Conservation (phyloP, 2,888 invertebrate genomes). For the Formica aserva region DNA sequence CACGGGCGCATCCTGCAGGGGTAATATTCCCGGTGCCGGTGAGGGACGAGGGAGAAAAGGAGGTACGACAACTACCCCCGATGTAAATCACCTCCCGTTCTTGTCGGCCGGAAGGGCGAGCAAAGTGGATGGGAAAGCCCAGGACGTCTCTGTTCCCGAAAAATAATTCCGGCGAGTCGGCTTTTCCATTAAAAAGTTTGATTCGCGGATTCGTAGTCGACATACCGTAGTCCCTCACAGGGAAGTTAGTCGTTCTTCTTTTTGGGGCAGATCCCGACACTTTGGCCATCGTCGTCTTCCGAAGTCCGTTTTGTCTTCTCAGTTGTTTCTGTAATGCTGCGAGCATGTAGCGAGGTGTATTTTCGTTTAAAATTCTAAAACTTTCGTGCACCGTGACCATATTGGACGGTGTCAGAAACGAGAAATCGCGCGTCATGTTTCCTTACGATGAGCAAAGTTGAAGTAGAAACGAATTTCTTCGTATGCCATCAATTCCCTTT, state of each 20-base stretch:
- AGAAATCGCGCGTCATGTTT: conserved; percentile 13
- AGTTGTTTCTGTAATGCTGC: conserved; percentile 32
- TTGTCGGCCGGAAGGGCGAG: conserved; percentile 28
- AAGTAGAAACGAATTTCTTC: background rate
- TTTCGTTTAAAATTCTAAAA: conserved; percentile 45
- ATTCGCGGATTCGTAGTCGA: conserved; percentile 62
- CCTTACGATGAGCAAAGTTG: background rate
- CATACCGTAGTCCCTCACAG: conserved; percentile 12
- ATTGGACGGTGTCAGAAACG: conserved; percentile 14
- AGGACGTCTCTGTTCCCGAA: conserved; percentile 56
- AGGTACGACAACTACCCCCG: conserved; percentile 36
- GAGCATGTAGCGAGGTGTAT: conserved; percentile 32
- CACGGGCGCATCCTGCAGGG: conserved; percentile 69
- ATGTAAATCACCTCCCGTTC: conserved; percentile 50
- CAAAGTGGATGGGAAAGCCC: conserved; percentile 65
- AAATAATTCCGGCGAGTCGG: conserved; percentile 64
- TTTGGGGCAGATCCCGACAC: background rate
- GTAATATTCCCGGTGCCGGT: conserved; percentile 68
- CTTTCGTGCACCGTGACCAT: conserved; percentile 5
- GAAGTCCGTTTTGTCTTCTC: conserved; percentile 33
- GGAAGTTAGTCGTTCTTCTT: conserved; percentile 40
- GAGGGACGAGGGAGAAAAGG: background rate
- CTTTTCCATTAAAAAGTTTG: conserved; percentile 74
- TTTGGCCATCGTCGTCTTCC: conserved; percentile 23
- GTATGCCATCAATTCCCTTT: background rate